A percentile compares a stretch with the other conserved stretches of the same genome.
Evolutionary conservation across 2,888 invertebrate species (phyloP).

Genomic region (Corythucha ciliata): DNA sequence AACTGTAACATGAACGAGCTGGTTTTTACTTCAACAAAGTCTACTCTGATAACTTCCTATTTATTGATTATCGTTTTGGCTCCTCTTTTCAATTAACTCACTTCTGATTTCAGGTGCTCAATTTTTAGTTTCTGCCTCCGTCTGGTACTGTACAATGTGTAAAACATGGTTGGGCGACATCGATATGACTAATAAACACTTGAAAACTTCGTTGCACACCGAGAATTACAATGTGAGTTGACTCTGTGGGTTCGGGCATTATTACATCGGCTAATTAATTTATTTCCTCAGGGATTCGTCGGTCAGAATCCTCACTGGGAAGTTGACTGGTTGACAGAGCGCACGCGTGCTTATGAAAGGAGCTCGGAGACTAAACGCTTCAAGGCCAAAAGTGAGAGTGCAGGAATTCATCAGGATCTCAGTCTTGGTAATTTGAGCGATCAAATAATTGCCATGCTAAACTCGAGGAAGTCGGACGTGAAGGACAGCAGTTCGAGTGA

Average conservation of each 20-base stretch:
- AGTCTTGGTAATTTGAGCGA: not conserved
- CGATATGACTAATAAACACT: constrained; percentile 76
- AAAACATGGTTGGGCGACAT: constrained; percentile 80
- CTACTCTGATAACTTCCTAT: too few relatives aligned
- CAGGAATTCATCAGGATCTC: not conserved
- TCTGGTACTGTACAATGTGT: constrained; percentile 85
- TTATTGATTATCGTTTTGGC: too few relatives aligned
- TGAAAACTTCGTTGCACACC: constrained; percentile 69
- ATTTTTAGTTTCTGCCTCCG: constrained; percentile 76
- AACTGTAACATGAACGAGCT: too few relatives aligned
- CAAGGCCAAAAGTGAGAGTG: not conserved
- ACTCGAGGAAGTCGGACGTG: not conserved
- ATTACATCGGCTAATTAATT: not conserved
- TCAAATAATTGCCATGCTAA: too few relatives aligned
- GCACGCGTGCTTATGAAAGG: constrained; percentile 59
- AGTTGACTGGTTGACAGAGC: constrained; percentile 73
- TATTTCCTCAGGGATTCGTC: constrained; percentile 56
- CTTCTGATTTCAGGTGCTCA: constrained; percentile 58
- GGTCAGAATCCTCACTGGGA: constrained; percentile 82
- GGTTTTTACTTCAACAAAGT: too few relatives aligned
- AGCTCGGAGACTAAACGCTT: constrained; percentile 38
- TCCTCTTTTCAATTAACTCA: not conserved
- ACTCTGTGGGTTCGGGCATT: constrained; percentile 3
- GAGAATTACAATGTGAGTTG: constrained; percentile 67
- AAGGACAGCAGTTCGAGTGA: constrained; percentile 11